phyloP scores from a whole-genome alignment of 2,797 vertebrate genomes.

The Manis crassicaudata region DNA sequence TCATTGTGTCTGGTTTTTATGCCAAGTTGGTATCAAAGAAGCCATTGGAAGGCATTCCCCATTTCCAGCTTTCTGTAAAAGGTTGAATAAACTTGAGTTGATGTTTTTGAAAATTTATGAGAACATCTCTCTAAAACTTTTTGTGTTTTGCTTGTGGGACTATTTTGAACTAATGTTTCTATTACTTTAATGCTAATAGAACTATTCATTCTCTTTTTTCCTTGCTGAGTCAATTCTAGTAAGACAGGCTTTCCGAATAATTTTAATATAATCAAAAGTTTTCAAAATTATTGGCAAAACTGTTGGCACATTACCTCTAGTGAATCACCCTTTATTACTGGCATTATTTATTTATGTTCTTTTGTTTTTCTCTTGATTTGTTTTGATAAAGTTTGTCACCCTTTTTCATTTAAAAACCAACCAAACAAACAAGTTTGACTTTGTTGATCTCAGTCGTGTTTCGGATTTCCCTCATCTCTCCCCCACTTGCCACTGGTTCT shows the following conservation, averaged over 20 bases:
- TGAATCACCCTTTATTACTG: not conserved
- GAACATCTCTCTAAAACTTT: not conserved
- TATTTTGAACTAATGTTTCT: not conserved
- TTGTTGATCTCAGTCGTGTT: not conserved
- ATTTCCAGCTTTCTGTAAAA: not conserved
- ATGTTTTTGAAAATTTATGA: not conserved
- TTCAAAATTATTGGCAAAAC: not conserved
- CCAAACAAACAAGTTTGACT: not conserved
- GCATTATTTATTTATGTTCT: not conserved
- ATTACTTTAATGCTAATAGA: not conserved
- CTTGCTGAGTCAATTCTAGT: not conserved
- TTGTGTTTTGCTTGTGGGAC: not conserved
- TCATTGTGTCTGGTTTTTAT: not conserved
- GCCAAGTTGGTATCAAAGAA: not conserved
- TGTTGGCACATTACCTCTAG: not conserved
- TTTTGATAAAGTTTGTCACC: not conserved
- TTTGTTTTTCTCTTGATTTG: not conserved
- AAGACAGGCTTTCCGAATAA: not conserved
- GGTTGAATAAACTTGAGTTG: not conserved
- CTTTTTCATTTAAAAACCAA: not conserved
- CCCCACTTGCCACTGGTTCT: not conserved
- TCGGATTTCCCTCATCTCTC: not conserved
- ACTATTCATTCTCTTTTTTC: not conserved
- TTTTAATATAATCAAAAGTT: not conserved
- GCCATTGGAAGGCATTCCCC: rapidly evolving